phyloP scores from a whole-genome alignment of 2,113 vertebrate genomes.

The Charadrius vociferus region DNA sequence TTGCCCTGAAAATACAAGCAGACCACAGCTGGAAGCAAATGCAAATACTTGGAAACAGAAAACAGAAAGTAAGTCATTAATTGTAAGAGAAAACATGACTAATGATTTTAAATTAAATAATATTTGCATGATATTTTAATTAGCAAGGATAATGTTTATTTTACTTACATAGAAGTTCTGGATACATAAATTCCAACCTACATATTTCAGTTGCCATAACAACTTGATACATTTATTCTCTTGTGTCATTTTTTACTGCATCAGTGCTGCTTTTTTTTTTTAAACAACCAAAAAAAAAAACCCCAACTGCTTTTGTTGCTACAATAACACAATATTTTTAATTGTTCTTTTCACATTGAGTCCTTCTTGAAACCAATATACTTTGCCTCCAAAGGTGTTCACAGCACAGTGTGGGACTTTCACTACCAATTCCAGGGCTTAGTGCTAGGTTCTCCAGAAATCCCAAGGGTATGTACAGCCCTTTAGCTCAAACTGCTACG shows the following conservation, averaged over 20 bases:
- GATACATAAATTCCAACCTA: slow-evolving; percentile 77
- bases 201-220: slow-evolving; percentile 78
- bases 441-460: neutral
- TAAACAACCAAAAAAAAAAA: neutral
- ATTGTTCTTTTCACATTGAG: slow-evolving; percentile 64
- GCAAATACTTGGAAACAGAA: neutral
- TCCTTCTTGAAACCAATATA: slow-evolving; percentile 49
- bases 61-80: neutral
- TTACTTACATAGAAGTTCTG: slow-evolving; percentile 70
- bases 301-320: slow-evolving; percentile 39
- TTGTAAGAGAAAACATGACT: slow-evolving; percentile 20
- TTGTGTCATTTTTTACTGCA: slow-evolving; percentile 73
- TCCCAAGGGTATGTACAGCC: neutral
- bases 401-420: neutral
- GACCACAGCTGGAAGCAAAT: slow-evolving; percentile 21
- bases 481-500: neutral
- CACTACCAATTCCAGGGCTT: neutral
- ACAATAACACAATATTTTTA: slow-evolving; percentile 67
- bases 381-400: slow-evolving; percentile 39
- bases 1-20: neutral
- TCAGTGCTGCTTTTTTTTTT: neutral
- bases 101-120: slow-evolving; percentile 71
- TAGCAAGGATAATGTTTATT: slow-evolving; percentile 73
- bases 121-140: slow-evolving; percentile 71
- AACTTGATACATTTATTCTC: slow-evolving; percentile 75